A percentile compares a stretch with the other conserved stretches of the same genome.
Evolutionary conservation across 2,113 vertebrate genomes (phyloP).

Genomic region (Argyrosomus japonicus): DNA sequence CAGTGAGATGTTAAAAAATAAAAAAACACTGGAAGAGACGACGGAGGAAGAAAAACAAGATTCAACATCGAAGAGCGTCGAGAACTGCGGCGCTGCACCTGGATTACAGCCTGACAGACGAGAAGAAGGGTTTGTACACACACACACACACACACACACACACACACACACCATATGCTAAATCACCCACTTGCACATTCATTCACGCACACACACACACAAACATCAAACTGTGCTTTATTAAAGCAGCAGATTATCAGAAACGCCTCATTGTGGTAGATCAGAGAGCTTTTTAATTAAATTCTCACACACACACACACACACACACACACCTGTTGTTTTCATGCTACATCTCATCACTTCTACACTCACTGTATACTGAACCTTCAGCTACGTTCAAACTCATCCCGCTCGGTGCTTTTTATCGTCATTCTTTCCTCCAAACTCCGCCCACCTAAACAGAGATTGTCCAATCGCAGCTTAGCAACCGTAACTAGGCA

Average conservation of each 20-base stretch:
- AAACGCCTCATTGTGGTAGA: conserved; percentile 52
- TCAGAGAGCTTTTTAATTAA: conserved; percentile 68
- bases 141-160: not conserved
- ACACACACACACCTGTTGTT: conserved; percentile 33
- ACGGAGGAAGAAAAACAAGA: not conserved
- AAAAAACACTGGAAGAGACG: not conserved
- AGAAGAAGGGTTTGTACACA: conserved; percentile 21
- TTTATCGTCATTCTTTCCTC: not conserved
- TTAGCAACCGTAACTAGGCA: not conserved
- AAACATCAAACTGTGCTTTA: conserved; percentile 31
- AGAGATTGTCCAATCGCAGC: not conserved
- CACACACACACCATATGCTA: conserved; percentile 25
- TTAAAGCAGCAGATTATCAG: conserved; percentile 56
- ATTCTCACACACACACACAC: conserved; percentile 46
- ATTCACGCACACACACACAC: not conserved
- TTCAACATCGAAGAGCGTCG: conserved; percentile 5
- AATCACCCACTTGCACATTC: conserved; percentile 15
- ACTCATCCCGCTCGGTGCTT: not conserved
- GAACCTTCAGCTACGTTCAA: not conserved
- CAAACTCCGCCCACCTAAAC: not conserved
- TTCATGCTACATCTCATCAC: conserved; percentile 29
- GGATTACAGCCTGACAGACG: conserved; percentile 26
- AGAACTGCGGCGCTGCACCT: conserved; percentile 54
- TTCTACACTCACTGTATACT: not conserved
- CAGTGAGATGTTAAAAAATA: not conserved